Evolutionary conservation across 2,113 vertebrate species (phyloP).

Genomic region (Leuciscus idus): DNA sequence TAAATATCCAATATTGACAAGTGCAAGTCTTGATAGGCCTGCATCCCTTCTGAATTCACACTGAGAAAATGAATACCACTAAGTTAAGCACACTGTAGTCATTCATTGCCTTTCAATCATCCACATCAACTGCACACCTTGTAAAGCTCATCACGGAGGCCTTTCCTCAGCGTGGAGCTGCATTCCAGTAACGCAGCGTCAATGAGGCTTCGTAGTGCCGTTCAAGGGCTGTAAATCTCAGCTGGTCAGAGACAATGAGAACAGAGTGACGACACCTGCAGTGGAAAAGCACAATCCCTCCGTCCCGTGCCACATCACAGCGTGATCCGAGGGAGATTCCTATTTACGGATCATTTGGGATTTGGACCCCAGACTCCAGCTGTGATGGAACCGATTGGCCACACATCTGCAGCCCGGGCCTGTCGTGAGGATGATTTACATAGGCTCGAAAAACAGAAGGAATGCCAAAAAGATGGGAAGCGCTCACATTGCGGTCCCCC

Average conservation of each 20-base stretch:
- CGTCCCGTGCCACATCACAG: conserved; percentile 17
- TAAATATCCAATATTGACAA: too few species aligned
- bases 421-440: conserved; percentile 54
- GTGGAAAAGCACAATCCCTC: conserved; percentile 33
- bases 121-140: conserved; percentile 71
- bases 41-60: too few species aligned
- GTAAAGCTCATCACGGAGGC: conserved; percentile 69
- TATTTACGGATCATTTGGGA: conserved; percentile 49
- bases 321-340: conserved; percentile 43
- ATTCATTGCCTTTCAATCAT: conserved; percentile 35
- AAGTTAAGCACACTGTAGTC: too few species aligned
- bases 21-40: too few species aligned
- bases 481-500: conserved; percentile 36
- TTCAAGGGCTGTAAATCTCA: conserved; percentile 63
- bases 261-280: conserved; percentile 78
- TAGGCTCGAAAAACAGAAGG: conserved; percentile 48
- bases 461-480: conserved; percentile 53
- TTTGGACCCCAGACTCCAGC: conserved; percentile 6
- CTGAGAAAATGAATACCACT: too few species aligned
- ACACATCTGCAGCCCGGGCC: conserved; percentile 57
- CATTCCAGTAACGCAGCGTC: conserved; percentile 59
- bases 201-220: conserved; percentile 63
- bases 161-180: conserved; percentile 54
- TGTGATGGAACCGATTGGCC: conserved; percentile 36
- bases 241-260: conserved; percentile 49